A percentile compares a stretch with the other conserved stretches of the same genome.
phyloP scores from a whole-genome alignment of 2,797 vertebrate species.

The Craterocephalus amniculus region DNA sequence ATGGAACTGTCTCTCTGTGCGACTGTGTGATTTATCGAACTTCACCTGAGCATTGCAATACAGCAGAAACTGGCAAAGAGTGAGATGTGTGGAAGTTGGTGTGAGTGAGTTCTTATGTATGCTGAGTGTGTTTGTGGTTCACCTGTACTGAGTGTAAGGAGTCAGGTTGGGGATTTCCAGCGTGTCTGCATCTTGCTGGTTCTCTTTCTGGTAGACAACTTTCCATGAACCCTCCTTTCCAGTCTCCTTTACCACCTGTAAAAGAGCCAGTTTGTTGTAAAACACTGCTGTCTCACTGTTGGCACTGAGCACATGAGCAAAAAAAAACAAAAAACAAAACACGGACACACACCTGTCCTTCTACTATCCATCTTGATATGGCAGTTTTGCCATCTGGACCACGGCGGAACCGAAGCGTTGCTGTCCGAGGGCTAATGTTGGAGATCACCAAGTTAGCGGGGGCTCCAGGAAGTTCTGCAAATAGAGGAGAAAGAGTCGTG shows the following conservation, averaged over 20 bases:
- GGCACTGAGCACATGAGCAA: background rate
- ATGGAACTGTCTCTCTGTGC: constrained; percentile 73
- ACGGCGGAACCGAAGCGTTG: constrained; percentile 89
- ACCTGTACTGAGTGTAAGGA: constrained; percentile 97
- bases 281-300: too few species aligned
- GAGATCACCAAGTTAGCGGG: constrained; percentile 94
- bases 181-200: constrained; percentile 87
- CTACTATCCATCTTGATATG: constrained; percentile 91
- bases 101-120: background rate
- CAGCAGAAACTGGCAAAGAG: constrained; percentile 60
- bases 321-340: too few species aligned
- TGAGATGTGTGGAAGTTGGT: constrained; percentile 40
- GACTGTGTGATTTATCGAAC: constrained; percentile 75
- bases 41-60: constrained; percentile 62
- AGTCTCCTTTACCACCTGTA: constrained; percentile 68
- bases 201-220: constrained; percentile 88
- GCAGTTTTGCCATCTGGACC: constrained; percentile 92
- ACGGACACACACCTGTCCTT: constrained; percentile 88
- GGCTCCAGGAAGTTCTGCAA: constrained; percentile 91
- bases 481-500: constrained; percentile 12
- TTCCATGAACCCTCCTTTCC: constrained; percentile 88
- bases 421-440: constrained; percentile 95
- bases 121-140: constrained; percentile 48
- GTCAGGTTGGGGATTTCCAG: constrained; percentile 91
- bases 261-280: background rate